phyloP scores from a whole-genome alignment of 1,140 invertebrate species.

The Temnothorax nylanderi region DNA sequence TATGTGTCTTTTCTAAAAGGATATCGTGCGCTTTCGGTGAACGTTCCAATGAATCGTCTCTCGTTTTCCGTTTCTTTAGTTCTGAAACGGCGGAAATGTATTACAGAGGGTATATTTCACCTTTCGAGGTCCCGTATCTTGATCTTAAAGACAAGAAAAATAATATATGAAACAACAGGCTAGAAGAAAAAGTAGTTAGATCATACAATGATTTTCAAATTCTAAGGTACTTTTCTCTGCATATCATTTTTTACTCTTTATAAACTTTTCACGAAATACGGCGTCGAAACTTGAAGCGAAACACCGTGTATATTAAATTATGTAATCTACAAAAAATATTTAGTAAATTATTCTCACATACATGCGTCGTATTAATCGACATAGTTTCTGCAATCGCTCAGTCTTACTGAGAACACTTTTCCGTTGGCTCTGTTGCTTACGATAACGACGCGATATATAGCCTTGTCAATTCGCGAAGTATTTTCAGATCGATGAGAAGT shows the following conservation, averaged over 20 bases:
- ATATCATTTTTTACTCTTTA: neutral
- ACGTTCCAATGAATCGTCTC: neutral
- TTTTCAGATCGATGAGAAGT: neutral
- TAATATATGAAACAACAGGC: neutral
- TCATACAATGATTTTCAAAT: neutral
- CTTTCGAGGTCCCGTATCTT: neutral
- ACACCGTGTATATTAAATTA: neutral
- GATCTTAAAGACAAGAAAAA: neutral
- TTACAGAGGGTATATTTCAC: neutral
- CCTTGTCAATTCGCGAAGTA: too few species aligned
- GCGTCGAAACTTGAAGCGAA: neutral
- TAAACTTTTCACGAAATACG: neutral
- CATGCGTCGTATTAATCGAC: too few species aligned
- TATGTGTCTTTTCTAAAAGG: neutral
- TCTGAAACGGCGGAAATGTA: neutral
- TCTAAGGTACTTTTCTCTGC: neutral
- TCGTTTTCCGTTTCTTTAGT: neutral
- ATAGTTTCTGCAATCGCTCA: too few species aligned
- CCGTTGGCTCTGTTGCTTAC: too few species aligned
- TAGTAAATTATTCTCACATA: too few species aligned
- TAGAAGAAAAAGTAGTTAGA: neutral
- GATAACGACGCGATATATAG: neutral
- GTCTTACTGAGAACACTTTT: neutral
- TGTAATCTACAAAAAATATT: neutral
- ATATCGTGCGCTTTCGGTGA: slow-evolving; percentile 13